Percentiles rank a stretch among this genome's conserved stretches.
Conservation (phyloP, 2,888 invertebrate genomes). For the Tipula helvola region DNA sequence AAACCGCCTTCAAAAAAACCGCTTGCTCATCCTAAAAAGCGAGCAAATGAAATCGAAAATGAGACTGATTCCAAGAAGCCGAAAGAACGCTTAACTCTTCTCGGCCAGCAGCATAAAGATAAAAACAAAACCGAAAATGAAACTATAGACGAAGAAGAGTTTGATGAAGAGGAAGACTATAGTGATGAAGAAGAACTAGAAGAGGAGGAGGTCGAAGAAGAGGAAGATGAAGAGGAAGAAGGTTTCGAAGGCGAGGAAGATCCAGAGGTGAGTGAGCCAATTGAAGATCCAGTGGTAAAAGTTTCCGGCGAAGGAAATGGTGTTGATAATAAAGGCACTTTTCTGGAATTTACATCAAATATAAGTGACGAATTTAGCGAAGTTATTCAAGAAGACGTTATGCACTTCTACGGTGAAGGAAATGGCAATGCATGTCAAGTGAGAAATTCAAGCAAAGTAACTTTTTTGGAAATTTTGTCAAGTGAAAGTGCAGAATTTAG, state of each 20-base stretch:
- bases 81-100: slow-evolving; percentile 5
- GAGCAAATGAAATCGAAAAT: slow-evolving; percentile 15
- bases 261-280: slow-evolving; percentile 45
- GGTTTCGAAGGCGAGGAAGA: slow-evolving; percentile 16
- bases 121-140: slow-evolving; percentile 10
- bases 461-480: slow-evolving; percentile 22
- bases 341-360: slow-evolving; percentile 22
- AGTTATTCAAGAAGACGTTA: slow-evolving; percentile 57
- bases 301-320: slow-evolving; percentile 59
- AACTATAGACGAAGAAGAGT: slow-evolving; percentile 15
- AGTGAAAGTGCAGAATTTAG: slow-evolving; percentile 35
- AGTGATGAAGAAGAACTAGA: slow-evolving; percentile 19
- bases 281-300: slow-evolving; percentile 60
- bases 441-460: slow-evolving; percentile 38
- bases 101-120: slow-evolving; percentile 7
- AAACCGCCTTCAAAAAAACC: slow-evolving; percentile 14
- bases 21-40: slow-evolving; percentile 19
- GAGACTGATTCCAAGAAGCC: neutral
- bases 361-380: slow-evolving; percentile 41
- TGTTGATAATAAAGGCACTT: slow-evolving; percentile 45
- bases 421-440: slow-evolving; percentile 41
- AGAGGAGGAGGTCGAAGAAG: slow-evolving; percentile 19
- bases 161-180: slow-evolving; percentile 23
- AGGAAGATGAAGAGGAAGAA: slow-evolving; percentile 15
- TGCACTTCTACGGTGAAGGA: slow-evolving; percentile 57